Conservation (phyloP, 2,797 vertebrate species). For the Microchirus variegatus region DNA sequence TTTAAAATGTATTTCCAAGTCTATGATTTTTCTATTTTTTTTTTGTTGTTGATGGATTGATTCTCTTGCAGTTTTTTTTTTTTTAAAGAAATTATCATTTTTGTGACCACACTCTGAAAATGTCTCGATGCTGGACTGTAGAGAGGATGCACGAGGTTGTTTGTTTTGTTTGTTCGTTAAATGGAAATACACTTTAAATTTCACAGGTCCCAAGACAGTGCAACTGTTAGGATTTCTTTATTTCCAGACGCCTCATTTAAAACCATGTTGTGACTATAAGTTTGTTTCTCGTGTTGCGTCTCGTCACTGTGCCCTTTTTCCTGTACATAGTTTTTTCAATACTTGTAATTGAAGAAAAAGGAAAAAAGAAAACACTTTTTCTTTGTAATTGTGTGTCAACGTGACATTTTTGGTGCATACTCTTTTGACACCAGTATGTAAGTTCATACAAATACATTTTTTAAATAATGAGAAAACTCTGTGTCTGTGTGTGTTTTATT, state of each 20-base stretch:
- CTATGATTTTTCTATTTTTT: conserved; percentile 21
- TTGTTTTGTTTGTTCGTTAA: conserved; percentile 55
- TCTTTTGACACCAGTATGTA: conserved; percentile 82
- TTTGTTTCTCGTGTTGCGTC: conserved; percentile 72
- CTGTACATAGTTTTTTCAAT: conserved; percentile 83
- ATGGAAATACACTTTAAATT: conserved; percentile 56
- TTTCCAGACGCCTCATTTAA: conserved; percentile 62
- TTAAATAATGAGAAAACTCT: conserved; percentile 69
- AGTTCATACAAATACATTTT: conserved; percentile 85
- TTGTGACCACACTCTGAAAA: conserved; percentile 49
- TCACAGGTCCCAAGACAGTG: conserved; percentile 44
- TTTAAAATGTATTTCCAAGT: conserved; percentile 56
- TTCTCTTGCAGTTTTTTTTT: conserved; percentile 40
- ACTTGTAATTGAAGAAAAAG: conserved; percentile 76
- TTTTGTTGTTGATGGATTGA: conserved; percentile 21
- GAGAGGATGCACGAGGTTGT: conserved; percentile 33
- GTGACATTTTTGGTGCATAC: conserved; percentile 82
- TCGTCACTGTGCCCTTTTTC: conserved; percentile 74
- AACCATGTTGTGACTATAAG: conserved; percentile 64
- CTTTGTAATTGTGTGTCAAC: conserved; percentile 78
- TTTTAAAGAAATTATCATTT: not conserved
- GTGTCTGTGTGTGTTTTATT: conserved; percentile 35
- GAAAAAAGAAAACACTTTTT: conserved; percentile 65
- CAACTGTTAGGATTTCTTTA: conserved; percentile 52
- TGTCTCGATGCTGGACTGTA: conserved; percentile 33